Conservation (phyloP, 2,888 invertebrate species). For the Ichneumoninae sp. region DNA sequence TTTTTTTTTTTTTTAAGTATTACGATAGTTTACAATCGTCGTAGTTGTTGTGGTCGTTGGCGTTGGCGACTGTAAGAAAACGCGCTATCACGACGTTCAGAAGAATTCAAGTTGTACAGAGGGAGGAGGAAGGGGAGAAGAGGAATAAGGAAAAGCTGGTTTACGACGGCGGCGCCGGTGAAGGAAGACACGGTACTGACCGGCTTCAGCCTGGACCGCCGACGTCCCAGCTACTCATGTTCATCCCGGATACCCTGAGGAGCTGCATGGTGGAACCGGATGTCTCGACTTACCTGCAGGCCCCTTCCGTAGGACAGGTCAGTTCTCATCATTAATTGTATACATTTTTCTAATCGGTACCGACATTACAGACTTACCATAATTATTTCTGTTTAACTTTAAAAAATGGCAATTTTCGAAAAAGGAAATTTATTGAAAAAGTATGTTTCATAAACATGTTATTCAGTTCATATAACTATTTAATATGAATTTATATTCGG, state of each 20-base stretch:
- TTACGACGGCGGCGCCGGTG: constrained; percentile 43
- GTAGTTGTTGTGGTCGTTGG: constrained; percentile 7
- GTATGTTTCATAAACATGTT: too few relatives aligned
- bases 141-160: constrained; percentile 44
- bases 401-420: too few relatives aligned
- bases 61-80: constrained; percentile 7
- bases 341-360: neutral
- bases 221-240: constrained; percentile 88
- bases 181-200: constrained; percentile 64
- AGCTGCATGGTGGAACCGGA: constrained; percentile 98
- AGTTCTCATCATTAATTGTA: constrained; percentile 3
- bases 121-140: constrained; percentile 22
- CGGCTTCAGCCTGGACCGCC: constrained; percentile 79
- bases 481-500: too few relatives aligned
- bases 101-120: constrained; percentile 19
- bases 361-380: neutral
- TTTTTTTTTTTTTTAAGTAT: neutral
- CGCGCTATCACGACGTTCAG: constrained; percentile 48
- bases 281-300: constrained; percentile 97
- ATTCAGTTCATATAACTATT: too few relatives aligned
- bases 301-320: constrained; percentile 98
- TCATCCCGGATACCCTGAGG: constrained; percentile 96
- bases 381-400: neutral
- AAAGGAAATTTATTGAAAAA: too few relatives aligned
- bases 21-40: constrained; percentile 12